Percentiles rank a stretch among this genome's conserved stretches.
Evolutionary conservation across 1,140 invertebrate species (phyloP).

Genomic region (Holotrichia oblita): DNA sequence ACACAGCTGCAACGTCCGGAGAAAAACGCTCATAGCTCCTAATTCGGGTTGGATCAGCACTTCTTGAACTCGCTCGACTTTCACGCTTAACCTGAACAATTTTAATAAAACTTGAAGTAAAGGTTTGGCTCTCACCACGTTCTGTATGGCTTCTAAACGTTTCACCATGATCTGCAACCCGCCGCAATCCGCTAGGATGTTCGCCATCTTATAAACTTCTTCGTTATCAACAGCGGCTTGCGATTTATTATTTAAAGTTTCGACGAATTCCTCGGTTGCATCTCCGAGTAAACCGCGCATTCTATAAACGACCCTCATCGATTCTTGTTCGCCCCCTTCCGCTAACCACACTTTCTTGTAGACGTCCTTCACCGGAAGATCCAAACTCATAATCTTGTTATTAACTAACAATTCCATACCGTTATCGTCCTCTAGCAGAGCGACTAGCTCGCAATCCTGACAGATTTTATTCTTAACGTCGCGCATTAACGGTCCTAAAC

Average conservation of each 20-base stretch:
- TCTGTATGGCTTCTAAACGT: constrained; percentile 72
- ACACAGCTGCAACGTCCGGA: constrained; percentile 75
- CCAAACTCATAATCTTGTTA: constrained; percentile 97
- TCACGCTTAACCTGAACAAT: constrained; percentile 84
- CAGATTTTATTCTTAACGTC: constrained; percentile 99
- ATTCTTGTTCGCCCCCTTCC: constrained; percentile 86
- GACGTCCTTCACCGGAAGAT: constrained; percentile 94
- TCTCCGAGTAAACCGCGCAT: constrained; percentile 97
- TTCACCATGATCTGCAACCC: constrained; percentile 84
- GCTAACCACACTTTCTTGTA: constrained; percentile 89
- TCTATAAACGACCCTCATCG: constrained; percentile 98
- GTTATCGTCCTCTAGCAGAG: constrained; percentile 95
- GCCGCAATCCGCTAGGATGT: constrained; percentile 80
- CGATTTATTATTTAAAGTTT: constrained; percentile 88
- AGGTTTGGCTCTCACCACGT: constrained; percentile 78
- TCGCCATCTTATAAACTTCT: constrained; percentile 86
- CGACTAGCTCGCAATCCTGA: constrained; percentile 96
- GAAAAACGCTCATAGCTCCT: constrained; percentile 73
- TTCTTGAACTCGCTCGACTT: constrained; percentile 77
- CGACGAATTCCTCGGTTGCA: constrained; percentile 98
- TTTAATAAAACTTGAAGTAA: constrained; percentile 87
- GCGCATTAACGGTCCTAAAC: constrained; percentile 95
- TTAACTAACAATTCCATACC: constrained; percentile 99
- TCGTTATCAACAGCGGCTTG: constrained; percentile 94
- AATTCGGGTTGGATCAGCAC: constrained; percentile 75